phyloP scores from a whole-genome alignment of 2,888 invertebrate genomes.

The Acanthococcus lagerstroemiae region DNA sequence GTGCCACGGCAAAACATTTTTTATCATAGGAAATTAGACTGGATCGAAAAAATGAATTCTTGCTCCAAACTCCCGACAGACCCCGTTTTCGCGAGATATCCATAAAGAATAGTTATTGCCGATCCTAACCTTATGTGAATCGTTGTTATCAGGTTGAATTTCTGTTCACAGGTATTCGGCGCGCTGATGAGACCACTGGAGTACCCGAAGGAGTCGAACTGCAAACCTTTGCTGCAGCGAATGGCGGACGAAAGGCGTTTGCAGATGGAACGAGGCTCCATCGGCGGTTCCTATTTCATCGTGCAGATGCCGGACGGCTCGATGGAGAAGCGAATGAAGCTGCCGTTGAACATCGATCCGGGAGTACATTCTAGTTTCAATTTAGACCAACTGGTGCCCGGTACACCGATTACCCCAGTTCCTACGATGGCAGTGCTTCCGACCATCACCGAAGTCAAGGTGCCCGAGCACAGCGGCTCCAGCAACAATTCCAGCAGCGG shows the following conservation, averaged over 20 bases:
- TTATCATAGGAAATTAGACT: too few relatives aligned
- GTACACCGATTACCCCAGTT: conserved; percentile 63
- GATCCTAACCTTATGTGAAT: too few relatives aligned
- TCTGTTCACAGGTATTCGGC: conserved; percentile 62
- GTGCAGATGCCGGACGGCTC: conserved; percentile 84
- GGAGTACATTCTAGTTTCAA: conserved; percentile 88
- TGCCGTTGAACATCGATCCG: conserved; percentile 84
- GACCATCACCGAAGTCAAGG: conserved; percentile 76
- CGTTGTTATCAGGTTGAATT: too few relatives aligned
- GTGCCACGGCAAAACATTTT: too few relatives aligned
- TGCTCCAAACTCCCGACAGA: too few relatives aligned
- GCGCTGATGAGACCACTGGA: conserved; percentile 70
- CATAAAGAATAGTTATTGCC: too few relatives aligned
- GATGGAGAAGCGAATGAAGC: conserved; percentile 79
- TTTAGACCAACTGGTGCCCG: conserved; percentile 64
- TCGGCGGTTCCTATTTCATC: conserved; percentile 75
- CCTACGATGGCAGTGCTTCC: conserved; percentile 78
- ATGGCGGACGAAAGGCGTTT: conserved; percentile 88
- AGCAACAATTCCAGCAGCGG: conserved; percentile 47
- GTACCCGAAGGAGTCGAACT: conserved; percentile 56
- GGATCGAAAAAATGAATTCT: too few relatives aligned
- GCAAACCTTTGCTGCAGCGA: conserved; percentile 74
- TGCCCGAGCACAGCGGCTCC: conserved; percentile 47
- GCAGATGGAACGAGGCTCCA: conserved; percentile 82
- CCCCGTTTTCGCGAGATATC: too few relatives aligned